Base-by-base conservation (phyloP, 2,888 invertebrate species). In the Lucinisca nassula region DNA sequence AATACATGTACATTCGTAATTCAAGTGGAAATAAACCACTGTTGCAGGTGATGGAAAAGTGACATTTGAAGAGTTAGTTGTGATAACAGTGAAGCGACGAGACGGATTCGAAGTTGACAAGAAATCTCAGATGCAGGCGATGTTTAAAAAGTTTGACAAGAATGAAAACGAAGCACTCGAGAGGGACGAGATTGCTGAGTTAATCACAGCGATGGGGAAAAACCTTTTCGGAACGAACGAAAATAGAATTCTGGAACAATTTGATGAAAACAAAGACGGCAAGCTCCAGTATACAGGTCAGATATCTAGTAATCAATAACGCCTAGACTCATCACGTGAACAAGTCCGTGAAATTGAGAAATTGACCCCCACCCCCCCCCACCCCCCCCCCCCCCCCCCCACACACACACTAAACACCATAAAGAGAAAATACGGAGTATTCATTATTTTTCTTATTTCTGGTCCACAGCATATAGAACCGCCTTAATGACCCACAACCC, bases 41-140 rank as follows among this genome's bases (percentile, higher is more conserved):
- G 8, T 35, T 51, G n/a, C 30, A 88, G 88, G 85, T 40, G 88
- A 88, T 40, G 88, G 88, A 0, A 88, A 85, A 40, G 80, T 88
- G 17, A 88, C 88, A 21, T 88, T 85, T 38, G 88, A 88, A 49
- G 88, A 88, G 51, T 37, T 88, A 73, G 88, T 88, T 12, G 88
- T 88, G 8, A 80, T 79, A 32, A 83, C 85, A n/a, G 79, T 83
- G 8, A 82, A 85, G 45, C 77, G 88, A 2, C 79, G 73, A n/a
- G 79, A 79, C 49, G 83, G 76, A 12, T 45, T 55, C 12, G 80
- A 87, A 45, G 72, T 78, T 14, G 73, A 73, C 32, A 74, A 61
- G 27, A 49, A 72, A 30, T 78, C 78, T 0, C 45, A 78, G 45
- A 51, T 76, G 30, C 40, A 70, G 55, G 77, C 82, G 61, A 27